Base-by-base conservation (phyloP, 2,797 vertebrate genomes). In the Megaceryle alcyon region DNA sequence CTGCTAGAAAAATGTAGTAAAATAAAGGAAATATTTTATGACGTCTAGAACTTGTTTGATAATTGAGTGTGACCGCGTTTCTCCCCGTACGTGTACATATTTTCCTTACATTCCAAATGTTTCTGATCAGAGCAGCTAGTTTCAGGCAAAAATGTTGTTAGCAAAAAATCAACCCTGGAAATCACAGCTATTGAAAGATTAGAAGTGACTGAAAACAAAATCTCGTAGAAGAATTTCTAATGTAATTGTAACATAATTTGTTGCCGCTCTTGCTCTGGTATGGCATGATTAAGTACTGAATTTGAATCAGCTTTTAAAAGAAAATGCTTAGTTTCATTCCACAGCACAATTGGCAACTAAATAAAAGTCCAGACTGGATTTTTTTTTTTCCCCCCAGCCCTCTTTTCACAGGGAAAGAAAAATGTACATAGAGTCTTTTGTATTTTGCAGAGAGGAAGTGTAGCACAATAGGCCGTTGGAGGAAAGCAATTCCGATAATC, bases 401-500 rank as follows among this genome's bases (percentile, higher is more conserved):
- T 95, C 90, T 94, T 97, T 97, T 82, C 92, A 88, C 65, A 87
- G 79, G 92, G 73, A 76, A 63, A 94, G 93, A 93, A 97, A 97
- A 97, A 97, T 94, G 81, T 97, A 95, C 93, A 94, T 98, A 98
- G 98, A 98, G 97, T 98, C 98, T 98, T 97, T 98, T 94, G 97
- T 97, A 79, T 98, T 95, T 97, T 89, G 76, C 64, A 94, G 96
- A 98, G 98, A 96, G 96, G 96, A 97, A 97, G 92, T 96, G 59
- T 59, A 95, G 49, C 80, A 97, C 94, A 97, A 96, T 97, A 96
- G 96, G 31, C 72, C 0, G 35, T 88, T 48, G 14, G 97, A 94
- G 97, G 92, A 91, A 96, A 97, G 96, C 98, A 98, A 99, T 98
- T 97, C 98, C 97, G 97, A 98, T 96, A 95, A 98, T 98, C 98